phyloP scores from a whole-genome alignment of 2,113 vertebrate genomes.

The Phainopepla nitens region DNA sequence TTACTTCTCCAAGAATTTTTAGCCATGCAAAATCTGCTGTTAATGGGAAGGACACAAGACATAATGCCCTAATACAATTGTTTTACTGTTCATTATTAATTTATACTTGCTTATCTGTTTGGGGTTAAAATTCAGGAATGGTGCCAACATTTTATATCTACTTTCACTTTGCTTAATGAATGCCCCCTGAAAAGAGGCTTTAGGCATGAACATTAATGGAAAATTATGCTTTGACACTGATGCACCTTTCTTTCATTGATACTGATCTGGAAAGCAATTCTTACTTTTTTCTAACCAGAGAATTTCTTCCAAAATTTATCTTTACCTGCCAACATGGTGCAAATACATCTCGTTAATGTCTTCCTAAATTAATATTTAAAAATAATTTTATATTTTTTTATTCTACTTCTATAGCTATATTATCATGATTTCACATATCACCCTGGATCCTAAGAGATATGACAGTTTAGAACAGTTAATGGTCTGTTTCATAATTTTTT shows the following conservation, averaged over 20 bases:
- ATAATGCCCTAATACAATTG: background rate
- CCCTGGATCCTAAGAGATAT: background rate
- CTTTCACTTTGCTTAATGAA: background rate
- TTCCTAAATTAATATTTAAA: background rate
- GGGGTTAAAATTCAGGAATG: background rate
- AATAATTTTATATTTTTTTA: background rate
- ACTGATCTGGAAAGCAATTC: background rate
- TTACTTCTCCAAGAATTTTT: background rate
- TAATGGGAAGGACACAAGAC: background rate
- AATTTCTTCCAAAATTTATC: background rate
- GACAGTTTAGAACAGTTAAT: constrained; percentile 2
- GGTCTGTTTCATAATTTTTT: background rate
- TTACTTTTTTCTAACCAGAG: background rate
- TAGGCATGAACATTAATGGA: background rate
- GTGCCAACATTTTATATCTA: background rate
- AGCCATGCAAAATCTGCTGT: background rate
- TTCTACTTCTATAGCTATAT: background rate
- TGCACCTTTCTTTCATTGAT: background rate
- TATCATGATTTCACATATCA: background rate
- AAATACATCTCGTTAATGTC: background rate
- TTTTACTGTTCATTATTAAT: background rate
- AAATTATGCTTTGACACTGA: background rate
- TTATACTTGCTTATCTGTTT: background rate
- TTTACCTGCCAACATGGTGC: background rate
- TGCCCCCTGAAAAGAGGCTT: background rate